These are phyloP conservation scores for Hyles euphorbiae DNA, from an alignment of 1,140 invertebrate genomes.

Conservation along the genomic window DNA sequence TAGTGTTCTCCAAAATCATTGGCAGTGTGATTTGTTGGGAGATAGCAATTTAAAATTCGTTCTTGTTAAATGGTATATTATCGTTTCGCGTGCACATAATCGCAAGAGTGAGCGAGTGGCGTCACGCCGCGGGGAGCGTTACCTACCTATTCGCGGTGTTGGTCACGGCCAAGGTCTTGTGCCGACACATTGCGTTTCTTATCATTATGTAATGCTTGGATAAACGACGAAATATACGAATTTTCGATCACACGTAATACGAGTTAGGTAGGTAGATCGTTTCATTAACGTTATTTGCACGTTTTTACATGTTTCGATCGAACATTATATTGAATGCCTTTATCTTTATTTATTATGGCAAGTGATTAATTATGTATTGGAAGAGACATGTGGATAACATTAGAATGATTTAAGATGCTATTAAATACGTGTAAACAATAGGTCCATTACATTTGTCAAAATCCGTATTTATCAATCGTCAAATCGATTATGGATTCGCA, in stretches of 20 bases:
- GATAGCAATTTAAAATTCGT: constrained; percentile 2
- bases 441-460: constrained; percentile 13
- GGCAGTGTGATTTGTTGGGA: no score
- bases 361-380: no score
- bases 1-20: no score
- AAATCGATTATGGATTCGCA: no score
- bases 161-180: constrained; percentile 68
- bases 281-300: not conserved
- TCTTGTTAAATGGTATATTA: constrained; percentile 18
- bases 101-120: constrained; percentile 37
- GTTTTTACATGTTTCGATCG: no score
- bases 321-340: no score
- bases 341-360: no score
- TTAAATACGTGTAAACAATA: constrained; percentile 23
- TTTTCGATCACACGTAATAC: not conserved
- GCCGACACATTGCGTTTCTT: constrained; percentile 33
- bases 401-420: not conserved
- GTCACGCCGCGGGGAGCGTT: constrained; percentile 48
- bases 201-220: constrained; percentile 56
- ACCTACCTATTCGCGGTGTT: constrained; percentile 29
- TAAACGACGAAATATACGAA: constrained; percentile 38
- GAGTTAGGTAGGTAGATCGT: no score
- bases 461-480: no score
- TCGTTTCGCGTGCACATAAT: constrained; percentile 51
- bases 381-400: not conserved